A percentile compares a stretch with the other conserved stretches of the same genome.
Conservation (phyloP, 2,113 vertebrate genomes). For the Calyptommatus sinebrachiatus region DNA sequence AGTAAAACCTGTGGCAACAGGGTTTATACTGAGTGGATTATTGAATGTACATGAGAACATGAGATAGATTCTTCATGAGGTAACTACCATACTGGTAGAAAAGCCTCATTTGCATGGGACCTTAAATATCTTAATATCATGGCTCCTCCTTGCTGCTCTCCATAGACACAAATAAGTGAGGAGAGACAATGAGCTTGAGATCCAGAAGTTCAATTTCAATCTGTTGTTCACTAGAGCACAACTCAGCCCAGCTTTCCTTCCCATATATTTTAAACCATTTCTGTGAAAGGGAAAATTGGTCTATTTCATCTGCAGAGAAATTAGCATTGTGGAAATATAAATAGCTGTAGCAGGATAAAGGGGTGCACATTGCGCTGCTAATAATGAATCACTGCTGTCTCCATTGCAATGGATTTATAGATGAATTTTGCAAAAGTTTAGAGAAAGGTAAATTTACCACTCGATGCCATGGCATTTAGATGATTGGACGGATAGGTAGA, state of each 20-base stretch:
- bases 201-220: background rate
- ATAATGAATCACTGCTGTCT: conserved; percentile 31
- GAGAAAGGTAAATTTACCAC: conserved; percentile 36
- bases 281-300: conserved; percentile 7
- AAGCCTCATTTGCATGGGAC: no score
- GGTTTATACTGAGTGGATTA: no score
- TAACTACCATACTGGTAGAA: no score
- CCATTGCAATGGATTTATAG: conserved; percentile 35
- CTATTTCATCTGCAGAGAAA: conserved; percentile 26
- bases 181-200: background rate
- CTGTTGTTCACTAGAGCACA: background rate
- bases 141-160: background rate
- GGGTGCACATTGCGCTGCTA: background rate
- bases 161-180: background rate
- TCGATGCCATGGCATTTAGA: conserved; percentile 51
- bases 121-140: no score
- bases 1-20: no score
- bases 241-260: background rate
- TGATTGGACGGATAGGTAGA: conserved; percentile 65
- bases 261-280: background rate
- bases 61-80: no score
- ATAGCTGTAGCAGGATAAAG: background rate
- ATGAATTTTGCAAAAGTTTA: conserved; percentile 39
- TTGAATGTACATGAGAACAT: no score
- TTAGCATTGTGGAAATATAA: conserved; percentile 30